These are phyloP conservation scores for Simalia tracyae DNA, from an alignment of 2,797 vertebrate species.

Conservation along the genomic window DNA sequence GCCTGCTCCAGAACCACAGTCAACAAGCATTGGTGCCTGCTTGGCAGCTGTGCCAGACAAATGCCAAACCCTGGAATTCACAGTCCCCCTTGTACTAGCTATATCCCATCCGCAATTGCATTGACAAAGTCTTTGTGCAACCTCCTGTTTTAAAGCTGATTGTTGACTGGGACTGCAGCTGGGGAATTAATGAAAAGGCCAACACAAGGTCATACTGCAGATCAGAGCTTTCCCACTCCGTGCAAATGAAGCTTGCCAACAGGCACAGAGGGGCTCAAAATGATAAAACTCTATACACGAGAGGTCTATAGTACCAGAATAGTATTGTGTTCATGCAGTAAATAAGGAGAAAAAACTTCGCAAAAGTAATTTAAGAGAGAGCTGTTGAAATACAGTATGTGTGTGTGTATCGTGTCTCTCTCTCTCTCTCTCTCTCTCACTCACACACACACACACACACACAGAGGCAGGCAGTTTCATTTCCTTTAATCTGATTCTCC, in stretches of 20 bases:
- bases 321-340: background rate
- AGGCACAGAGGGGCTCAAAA: background rate
- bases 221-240: background rate
- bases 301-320: background rate
- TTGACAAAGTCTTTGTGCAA: background rate
- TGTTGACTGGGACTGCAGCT: background rate
- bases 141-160: background rate
- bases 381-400: background rate
- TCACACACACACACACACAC: background rate
- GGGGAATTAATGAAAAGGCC: fast-evolving
- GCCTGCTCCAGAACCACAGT: background rate
- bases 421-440: no score
- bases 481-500: background rate
- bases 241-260: background rate
- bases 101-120: background rate
- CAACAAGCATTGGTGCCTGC: background rate
- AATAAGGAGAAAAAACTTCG: background rate
- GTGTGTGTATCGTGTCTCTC: background rate
- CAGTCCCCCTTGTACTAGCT: background rate
- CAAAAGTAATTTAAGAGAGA: background rate
- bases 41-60: conserved; percentile 26
- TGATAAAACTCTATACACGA: background rate
- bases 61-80: background rate
- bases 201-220: background rate
- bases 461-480: background rate